Evolutionary conservation across 1,140 invertebrate genomes (phyloP), one percentile per base, ranked within the genome.

Genomic region (Lineus longissimus): DNA sequence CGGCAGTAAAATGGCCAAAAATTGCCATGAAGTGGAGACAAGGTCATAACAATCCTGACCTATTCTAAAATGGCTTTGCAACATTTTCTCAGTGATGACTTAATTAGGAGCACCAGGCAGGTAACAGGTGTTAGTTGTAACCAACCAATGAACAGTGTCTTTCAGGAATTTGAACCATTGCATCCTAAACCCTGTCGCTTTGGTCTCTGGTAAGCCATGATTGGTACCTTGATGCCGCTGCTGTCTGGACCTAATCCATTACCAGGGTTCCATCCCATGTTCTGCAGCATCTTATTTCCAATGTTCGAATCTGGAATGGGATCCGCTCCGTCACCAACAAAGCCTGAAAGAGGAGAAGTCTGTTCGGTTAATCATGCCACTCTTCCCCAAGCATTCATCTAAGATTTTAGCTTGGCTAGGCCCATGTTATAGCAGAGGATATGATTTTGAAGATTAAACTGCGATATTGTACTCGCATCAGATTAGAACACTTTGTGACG

Each of bases 201-300:
- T 25, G 65, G 60, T 40, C 62, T 36, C 36, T 41, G 47, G 13
- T 45, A 27, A 13, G 76, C 68, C 25, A 66, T 56, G 7, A 80
- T 58, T 7, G 79, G 79, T 23, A 71, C 67, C 60, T 70, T 68
- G 23, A 79, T 75, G 1, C 79, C 76, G 22, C 58, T 63, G 23
- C 72, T 71, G 19, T 73, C 63, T 22, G 73, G 58, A 29, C 79
- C 79, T 51, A 81, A 66, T 15, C 74, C 76, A 19, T 68, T 71
- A 1, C 80, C 78, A 4, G 81, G 79, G 19, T 66, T 65, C 81
- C 78, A 82, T 9, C 78, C 77, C 76, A 80, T 77, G 29, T 64
- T 74, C 61, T 77, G 73, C 23, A 79, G 65, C 68, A 81, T 75
- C 43, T 69, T 65, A 62, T 73, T 76, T 1, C 78, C 80, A 56